These are phyloP conservation scores for Seladonia tumulorum DNA, from an alignment of 2,888 invertebrate genomes.

Conservation along the genomic window DNA sequence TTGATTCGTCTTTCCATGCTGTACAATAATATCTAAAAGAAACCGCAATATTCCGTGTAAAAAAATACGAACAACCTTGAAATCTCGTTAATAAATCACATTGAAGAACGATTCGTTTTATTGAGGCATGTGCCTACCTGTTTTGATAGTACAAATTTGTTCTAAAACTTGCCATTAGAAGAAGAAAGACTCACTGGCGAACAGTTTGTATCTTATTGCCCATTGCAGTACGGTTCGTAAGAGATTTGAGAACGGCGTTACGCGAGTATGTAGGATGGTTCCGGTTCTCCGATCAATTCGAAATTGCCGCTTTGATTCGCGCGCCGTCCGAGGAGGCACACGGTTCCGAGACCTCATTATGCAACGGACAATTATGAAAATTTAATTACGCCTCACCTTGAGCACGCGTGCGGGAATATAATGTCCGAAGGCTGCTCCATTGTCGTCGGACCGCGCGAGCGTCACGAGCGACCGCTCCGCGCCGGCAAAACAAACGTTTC, in stretches of 20 bases:
- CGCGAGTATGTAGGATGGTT: neutral
- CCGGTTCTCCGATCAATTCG: constrained; percentile 30
- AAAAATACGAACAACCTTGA: neutral
- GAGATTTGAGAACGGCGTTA: too few species aligned
- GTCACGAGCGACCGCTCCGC: constrained; percentile 59
- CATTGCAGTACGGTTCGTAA: neutral
- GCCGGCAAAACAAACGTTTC: constrained; percentile 75
- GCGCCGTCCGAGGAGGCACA: constrained; percentile 19
- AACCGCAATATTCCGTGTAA: neutral
- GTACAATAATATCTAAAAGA: neutral
- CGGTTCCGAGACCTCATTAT: constrained; percentile 66
- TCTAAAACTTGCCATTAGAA: too few species aligned
- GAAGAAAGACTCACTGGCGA: neutral
- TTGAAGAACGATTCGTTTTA: neutral
- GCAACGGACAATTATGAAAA: constrained; percentile 77
- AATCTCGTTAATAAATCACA: neutral
- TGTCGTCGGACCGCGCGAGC: constrained; percentile 63
- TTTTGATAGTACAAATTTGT: too few species aligned
- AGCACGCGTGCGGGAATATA: constrained; percentile 70
- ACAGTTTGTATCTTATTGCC: neutral
- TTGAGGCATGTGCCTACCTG: too few species aligned
- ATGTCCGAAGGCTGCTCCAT: constrained; percentile 70
- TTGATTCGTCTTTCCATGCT: neutral
- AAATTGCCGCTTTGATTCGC: constrained; percentile 40
- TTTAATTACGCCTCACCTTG: constrained; percentile 78